Percentiles rank a stretch among this genome's conserved stretches.
These are phyloP conservation scores for Acleris emargana DNA, from an alignment of 2,888 invertebrate genomes.

Conservation along the genomic window DNA sequence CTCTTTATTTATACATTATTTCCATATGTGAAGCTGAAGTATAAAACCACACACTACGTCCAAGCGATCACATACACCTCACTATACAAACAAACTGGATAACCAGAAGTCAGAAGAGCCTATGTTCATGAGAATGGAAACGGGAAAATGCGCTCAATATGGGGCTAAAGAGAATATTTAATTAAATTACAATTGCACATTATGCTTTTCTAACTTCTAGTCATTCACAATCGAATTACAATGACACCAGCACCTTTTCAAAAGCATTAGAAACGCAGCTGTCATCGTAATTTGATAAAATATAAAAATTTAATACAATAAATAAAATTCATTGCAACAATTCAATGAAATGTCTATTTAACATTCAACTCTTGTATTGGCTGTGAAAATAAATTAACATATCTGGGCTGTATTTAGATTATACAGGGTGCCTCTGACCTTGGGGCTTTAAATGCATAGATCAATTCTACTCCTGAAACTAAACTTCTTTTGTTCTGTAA, in stretches of 20 bases:
- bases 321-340: slow-evolving; percentile 22
- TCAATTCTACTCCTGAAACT: no score
- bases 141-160: no score
- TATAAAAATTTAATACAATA: slow-evolving; percentile 18
- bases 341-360: slow-evolving; percentile 14
- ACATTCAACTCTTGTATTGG: slow-evolving; percentile 5
- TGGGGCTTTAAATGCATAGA: no score
- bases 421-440: not conserved
- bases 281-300: slow-evolving; percentile 30
- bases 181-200: no score
- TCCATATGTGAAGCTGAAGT: slow-evolving; percentile 57
- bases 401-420: not conserved
- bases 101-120: no score
- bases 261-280: slow-evolving; percentile 2
- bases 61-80: slow-evolving; percentile 52
- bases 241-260: slow-evolving; percentile 26
- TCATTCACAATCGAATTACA: slow-evolving; percentile 38
- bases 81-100: slow-evolving; percentile 22
- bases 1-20: slow-evolving; percentile 54
- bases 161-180: no score
- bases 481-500: no score
- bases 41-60: slow-evolving; percentile 51
- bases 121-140: no score
- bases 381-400: slow-evolving; percentile 14
- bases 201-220: no score